Base-by-base conservation (phyloP, 2,888 invertebrate genomes). In the Fabriciana adippe region DNA sequence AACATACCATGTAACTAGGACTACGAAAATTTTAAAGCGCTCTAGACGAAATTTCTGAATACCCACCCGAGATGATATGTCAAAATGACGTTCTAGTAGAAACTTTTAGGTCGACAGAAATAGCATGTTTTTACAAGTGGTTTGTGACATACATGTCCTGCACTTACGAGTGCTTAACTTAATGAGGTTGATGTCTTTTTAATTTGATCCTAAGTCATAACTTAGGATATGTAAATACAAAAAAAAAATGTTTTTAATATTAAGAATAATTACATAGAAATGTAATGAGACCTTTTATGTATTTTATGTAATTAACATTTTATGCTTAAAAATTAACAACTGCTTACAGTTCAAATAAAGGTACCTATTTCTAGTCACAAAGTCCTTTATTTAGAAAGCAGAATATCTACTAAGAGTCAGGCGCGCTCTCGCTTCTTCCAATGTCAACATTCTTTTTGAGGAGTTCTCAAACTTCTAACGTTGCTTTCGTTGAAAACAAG, bases 41-140 rank as follows among this genome's bases (percentile, higher is more conserved):
- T 64, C 48, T 54, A 64, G 48, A 62, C 53, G 54, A 61, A 53
- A 48, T 61, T 67, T 64, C 16, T 54, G 53, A 61, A 65, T 57
- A 66, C 56, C 61, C 62, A 62, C 66, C 47, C 61, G 57, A 65
- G 54, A 65, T 41, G 54, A 62, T 47, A 70, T 65, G 60, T 61
- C 50, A 53, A 57, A 57, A 61, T 18, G 51, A 53, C 51, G 51
- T 41, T 51, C 18, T 16, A 50, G 61, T 61, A 51, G 51, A 6
- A 16, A 14, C 18, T 51, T 35, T 51, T 18, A 18, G 61, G 41
- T 18, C 35, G 51, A 3, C 35, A 16, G 50, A 51, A 61, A 51
- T 51, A 56, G 35, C 18, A 35, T 31, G 60, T 51, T 61, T 60
- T n/a, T 59, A 48, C 21, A 59, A 59, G 59, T 59, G 59, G 48